A percentile compares a stretch with the other conserved stretches of the same genome.
Conservation (phyloP, 2,888 invertebrate species). For the Monopis laevigella region DNA sequence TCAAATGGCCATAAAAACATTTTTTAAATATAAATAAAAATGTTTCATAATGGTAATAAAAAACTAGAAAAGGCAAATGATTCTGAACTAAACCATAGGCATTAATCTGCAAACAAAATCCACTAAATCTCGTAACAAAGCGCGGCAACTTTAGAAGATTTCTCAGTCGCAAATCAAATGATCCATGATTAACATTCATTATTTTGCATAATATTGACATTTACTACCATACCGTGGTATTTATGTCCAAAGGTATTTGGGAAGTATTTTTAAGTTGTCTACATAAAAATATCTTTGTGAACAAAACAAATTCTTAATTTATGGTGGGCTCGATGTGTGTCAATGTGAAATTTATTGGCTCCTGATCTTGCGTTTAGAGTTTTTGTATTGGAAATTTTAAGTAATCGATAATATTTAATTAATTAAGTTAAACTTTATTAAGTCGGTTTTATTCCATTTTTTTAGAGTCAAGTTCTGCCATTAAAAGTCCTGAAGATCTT, state of each 20-base stretch:
- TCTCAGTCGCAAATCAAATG: slow-evolving; percentile 56
- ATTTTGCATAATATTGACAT: slow-evolving; percentile 66
- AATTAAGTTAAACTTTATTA: no score
- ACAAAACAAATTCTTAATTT: slow-evolving; percentile 57
- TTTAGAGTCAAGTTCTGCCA: no score
- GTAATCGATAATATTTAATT: slow-evolving; percentile 2
- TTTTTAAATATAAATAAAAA: no score
- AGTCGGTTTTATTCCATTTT: no score
- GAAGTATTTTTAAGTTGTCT: slow-evolving; percentile 57
- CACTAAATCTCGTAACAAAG: slow-evolving; percentile 4
- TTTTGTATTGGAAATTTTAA: slow-evolving; percentile 1
- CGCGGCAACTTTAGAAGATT: slow-evolving; percentile 37
- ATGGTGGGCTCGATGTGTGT: slow-evolving; percentile 56
- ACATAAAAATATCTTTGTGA: slow-evolving; percentile 60
- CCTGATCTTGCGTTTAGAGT: slow-evolving; percentile 21
- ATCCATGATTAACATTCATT: slow-evolving; percentile 59
- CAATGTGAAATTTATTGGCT: slow-evolving; percentile 61
- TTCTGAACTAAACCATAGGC: no score
- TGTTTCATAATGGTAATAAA: no score
- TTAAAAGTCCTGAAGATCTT: no score
- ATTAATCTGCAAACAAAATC: slow-evolving; percentile 1
- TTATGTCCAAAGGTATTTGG: slow-evolving; percentile 59
- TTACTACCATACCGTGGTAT: slow-evolving; percentile 62
- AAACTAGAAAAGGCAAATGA: no score
- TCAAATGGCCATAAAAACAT: no score